These are phyloP conservation scores for Drymodes brunneopygia DNA, from an alignment of 2,113 vertebrate genomes.

Conservation along the genomic window DNA sequence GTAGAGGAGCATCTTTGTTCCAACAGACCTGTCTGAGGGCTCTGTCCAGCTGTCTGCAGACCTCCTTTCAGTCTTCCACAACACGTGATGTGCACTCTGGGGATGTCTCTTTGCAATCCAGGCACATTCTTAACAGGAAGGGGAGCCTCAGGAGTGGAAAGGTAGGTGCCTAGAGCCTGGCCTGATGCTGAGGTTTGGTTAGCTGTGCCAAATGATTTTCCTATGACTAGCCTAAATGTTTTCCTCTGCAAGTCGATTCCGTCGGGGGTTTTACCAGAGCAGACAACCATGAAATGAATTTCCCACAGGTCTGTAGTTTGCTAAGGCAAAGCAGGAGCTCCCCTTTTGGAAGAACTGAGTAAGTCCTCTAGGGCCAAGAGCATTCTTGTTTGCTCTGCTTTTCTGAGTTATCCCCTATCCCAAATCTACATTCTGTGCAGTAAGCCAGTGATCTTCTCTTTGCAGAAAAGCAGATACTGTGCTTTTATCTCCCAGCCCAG, in stretches of 20 bases:
- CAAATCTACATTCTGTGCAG: not conserved
- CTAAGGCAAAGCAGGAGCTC: not conserved
- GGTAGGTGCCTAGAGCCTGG: not conserved
- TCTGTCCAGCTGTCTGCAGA: not conserved
- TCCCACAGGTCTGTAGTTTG: not conserved
- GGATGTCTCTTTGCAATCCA: not conserved
- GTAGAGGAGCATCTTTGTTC: not conserved
- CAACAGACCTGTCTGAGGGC: not conserved
- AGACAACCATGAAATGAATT: constrained; percentile 6
- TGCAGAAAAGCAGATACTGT: not conserved
- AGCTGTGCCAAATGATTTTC: not conserved
- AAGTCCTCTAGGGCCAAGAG: not conserved
- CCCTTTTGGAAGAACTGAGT: not conserved
- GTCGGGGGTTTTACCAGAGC: not conserved
- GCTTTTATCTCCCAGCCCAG: not conserved
- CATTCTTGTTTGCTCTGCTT: not conserved
- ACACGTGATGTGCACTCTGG: not conserved
- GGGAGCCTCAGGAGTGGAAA: not conserved
- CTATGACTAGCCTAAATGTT: not conserved
- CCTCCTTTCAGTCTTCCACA: not conserved
- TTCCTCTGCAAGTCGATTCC: not conserved
- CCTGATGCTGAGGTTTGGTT: not conserved
- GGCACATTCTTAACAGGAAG: not conserved
- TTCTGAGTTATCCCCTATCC: not conserved
- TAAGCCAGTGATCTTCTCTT: not conserved